Percentiles rank a stretch among this genome's conserved stretches.
Conservation (phyloP, 1,140 invertebrate genomes). For the Branchinecta lindahli region DNA sequence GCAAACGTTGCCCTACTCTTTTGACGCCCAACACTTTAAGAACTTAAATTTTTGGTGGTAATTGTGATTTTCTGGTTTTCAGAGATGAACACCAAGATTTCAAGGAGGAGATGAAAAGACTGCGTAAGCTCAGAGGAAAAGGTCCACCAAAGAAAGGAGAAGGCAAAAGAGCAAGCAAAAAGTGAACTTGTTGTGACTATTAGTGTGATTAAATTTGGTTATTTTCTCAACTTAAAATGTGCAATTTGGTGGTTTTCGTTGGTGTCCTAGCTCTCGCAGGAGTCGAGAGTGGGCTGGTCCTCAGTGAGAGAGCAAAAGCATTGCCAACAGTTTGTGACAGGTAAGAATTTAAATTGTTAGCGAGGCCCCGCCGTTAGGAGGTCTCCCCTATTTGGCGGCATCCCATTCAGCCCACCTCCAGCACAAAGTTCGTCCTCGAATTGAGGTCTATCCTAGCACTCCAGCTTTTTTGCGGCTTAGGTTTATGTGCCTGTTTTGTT, state of each 20-base stretch:
- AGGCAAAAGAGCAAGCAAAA: constrained; percentile 20
- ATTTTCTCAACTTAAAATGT: background rate
- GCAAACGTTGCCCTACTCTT: background rate
- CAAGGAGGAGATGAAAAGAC: constrained; percentile 20
- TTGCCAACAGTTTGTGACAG: background rate
- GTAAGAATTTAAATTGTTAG: background rate
- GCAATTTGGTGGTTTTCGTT: background rate
- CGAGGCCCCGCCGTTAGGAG: no score
- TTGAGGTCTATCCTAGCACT: no score
- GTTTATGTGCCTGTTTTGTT: no score
- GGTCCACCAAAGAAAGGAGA: constrained; percentile 20
- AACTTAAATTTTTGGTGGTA: background rate
- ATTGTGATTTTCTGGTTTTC: constrained; percentile 9
- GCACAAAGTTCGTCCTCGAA: no score
- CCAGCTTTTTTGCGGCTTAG: no score
- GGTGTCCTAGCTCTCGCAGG: background rate
- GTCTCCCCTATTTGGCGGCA: no score
- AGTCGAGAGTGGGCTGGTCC: background rate
- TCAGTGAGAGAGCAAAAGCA: constrained; percentile 5
- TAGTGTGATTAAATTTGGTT: background rate
- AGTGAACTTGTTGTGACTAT: constrained; percentile 6
- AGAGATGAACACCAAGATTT: constrained; percentile 21
- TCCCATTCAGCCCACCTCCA: no score
- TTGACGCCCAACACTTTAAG: background rate
- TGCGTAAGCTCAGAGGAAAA: constrained; percentile 21